phyloP scores from a whole-genome alignment of 2,888 invertebrate genomes.

The Meliscaeva auricollis region DNA sequence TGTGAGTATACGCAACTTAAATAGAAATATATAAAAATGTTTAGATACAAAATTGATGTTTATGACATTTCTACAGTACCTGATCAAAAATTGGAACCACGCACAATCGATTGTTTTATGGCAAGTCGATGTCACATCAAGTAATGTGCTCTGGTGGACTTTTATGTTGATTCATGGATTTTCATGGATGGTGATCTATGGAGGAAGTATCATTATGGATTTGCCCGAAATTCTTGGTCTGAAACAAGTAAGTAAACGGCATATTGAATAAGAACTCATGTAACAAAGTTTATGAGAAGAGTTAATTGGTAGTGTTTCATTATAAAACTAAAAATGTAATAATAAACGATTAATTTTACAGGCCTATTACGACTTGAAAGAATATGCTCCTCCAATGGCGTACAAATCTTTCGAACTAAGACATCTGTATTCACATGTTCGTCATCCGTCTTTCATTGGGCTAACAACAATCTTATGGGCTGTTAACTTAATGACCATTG shows the following conservation, averaged over 20 bases:
- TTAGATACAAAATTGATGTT: slow-evolving; percentile 30
- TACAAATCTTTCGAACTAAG: slow-evolving; percentile 86
- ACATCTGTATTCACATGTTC: slow-evolving; percentile 86
- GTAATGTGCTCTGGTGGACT: slow-evolving; percentile 84
- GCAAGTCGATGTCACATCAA: slow-evolving; percentile 85
- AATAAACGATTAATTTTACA: slow-evolving; percentile 65
- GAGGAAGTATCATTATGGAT: slow-evolving; percentile 87
- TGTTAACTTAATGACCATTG: slow-evolving; percentile 87
- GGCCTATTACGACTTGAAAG: slow-evolving; percentile 86
- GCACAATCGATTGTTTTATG: slow-evolving; percentile 85
- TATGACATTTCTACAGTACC: slow-evolving; percentile 81
- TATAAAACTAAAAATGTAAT: background rate
- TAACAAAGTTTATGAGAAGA: too few relatives aligned
- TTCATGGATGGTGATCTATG: slow-evolving; percentile 86
- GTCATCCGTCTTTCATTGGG: slow-evolving; percentile 87
- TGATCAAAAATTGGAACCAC: slow-evolving; percentile 85
- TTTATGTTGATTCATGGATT: slow-evolving; percentile 85
- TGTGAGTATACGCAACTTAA: slow-evolving; percentile 80
- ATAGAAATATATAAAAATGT: background rate
- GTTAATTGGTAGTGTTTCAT: too few relatives aligned
- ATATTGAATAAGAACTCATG: too few relatives aligned
- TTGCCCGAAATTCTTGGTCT: slow-evolving; percentile 86
- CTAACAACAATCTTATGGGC: slow-evolving; percentile 86
- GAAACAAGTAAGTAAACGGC: slow-evolving; percentile 86
- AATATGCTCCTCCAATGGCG: slow-evolving; percentile 84